Base-by-base conservation (phyloP, 2,113 vertebrate species). In the Bujurquina vittata region DNA sequence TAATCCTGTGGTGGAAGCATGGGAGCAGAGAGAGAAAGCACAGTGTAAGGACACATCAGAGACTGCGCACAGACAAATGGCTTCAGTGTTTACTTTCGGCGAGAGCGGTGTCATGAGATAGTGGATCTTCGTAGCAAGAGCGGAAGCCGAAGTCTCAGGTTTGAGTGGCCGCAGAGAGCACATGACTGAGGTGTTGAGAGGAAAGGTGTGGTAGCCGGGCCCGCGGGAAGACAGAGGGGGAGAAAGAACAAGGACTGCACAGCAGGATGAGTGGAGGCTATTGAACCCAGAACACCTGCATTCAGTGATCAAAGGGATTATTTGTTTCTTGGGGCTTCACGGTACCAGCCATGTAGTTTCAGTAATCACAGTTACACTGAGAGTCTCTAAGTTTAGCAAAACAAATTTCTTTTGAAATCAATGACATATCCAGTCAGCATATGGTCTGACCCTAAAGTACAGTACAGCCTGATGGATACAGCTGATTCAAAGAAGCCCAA, bases 81-180 rank as follows among this genome's bases (percentile, higher is more conserved):
- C 23, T n/a, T 76, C 91, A 90, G 82, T 92, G 91, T 94, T 88
- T 88, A 77, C 82, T 79, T 74, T 60, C 40, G 10, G 61, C 57
- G 79, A 49, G 75, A 57, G 77, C 58, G 1, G 83, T 93, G 90
- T 93, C 93, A 93, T 77, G 55, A 89, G 90, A 94, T 92, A 90
- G 88, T 89, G 82, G 89, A 87, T 74, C 80, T 54, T 86, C 58
- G 11, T 63, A 84, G 85, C 37, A 1, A 57, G 61, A 86, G 84
- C 87, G 92, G 94, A 94, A 94, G 90, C 87, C 0, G 84, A 88
- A 89, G 84, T 93, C 80, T 93, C 91, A 80, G 83, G 91, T 94
- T 93, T 88, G 91, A 92, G 86, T 89, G 91, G 84, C 82, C 56
- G 76, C 89, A 90, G 93, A 91, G 89, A 85, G 84, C 14, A 56